Conservation (phyloP, 23 tunicate species). For the Corella eumyota region DNA sequence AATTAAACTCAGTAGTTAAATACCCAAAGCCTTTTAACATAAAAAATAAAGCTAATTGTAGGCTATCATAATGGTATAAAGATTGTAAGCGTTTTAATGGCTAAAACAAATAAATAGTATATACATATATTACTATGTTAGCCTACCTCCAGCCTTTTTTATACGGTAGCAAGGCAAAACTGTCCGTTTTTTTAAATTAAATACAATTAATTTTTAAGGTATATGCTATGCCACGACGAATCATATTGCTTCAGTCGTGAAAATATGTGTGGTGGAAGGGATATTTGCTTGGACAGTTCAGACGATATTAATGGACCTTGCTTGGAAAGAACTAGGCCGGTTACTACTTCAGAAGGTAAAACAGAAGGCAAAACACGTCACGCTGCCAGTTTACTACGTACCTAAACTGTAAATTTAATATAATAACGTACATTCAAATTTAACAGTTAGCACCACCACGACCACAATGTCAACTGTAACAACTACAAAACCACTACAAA, state of each 20-base stretch:
- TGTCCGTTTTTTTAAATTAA: no score
- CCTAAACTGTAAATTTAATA: no score
- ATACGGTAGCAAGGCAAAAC: no score
- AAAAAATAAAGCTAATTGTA: not conserved
- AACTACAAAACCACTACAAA: not conserved
- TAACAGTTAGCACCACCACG: not conserved
- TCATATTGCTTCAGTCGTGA: conserved; percentile 31
- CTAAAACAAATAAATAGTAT: not conserved
- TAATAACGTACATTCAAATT: no score
- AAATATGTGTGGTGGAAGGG: conserved; percentile 30
- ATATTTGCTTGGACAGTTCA: conserved; percentile 28
- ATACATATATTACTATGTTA: conserved; percentile 1
- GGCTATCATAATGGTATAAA: not conserved
- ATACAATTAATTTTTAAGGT: conserved; percentile 16
- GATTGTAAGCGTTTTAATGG: not conserved
- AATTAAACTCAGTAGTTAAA: not conserved
- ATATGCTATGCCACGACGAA: conserved; percentile 28
- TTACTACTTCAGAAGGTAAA: not conserved
- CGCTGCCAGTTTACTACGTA: no score
- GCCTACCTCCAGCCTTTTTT: no score
- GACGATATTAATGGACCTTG: conserved; percentile 39
- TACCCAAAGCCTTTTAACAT: not conserved
- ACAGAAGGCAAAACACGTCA: not conserved
- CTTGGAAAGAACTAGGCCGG: conserved; percentile 9
- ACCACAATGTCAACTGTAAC: not conserved